Evolutionary conservation across 2,888 invertebrate species (phyloP), one percentile per base, ranked within the genome.

Genomic region (Chironomus riparius): DNA sequence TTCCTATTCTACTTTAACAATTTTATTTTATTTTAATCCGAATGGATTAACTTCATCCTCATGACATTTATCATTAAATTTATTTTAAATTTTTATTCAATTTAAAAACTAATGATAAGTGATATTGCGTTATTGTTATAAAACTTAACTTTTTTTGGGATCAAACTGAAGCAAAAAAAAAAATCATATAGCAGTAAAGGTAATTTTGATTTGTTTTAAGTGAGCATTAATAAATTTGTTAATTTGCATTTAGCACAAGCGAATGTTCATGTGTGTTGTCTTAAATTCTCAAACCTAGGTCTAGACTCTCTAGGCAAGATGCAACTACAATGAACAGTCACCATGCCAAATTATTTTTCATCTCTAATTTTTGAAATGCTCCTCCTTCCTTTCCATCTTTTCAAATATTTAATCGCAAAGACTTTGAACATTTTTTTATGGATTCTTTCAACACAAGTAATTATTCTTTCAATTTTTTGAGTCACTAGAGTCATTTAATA

Each of bases 361-460:
- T 38, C 38, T 38, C 38, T 56, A 56, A 28, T 68, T 38, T 68
- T 38, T 38, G 38, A 38, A 38, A 38, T 38, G 38, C 38, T 38
- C 38, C 38, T 38, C 38, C 38, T 38, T 38, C 7, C 10, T 10
- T 10, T 1, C 10, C 38, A 38, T 38, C 38, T 38, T 28, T 38
- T 38, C 38, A 38, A 38, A 38, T 38, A 38, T 38, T 38, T 38
- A 38, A 38, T 38, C 38, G 38, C 38, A 38, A 38, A 38, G 7
- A 38, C 10, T 10, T 38, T 38, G 38, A 38, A 38, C 21, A 7
- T 71, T 24, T 56, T 70, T 56, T 56, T 75, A 50, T n/a, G 68
- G 21, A 68, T 47, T 70, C 76, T 70, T 76, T 76, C 76, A 76
- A 76, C 76, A 76, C 76, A 76, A 76, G 76, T 62, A 70, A 68